A percentile compares a stretch with the other conserved stretches of the same genome.
phyloP scores from a whole-genome alignment of 92 coral and sea anemone genomes.

The Parazoanthus darwini region DNA sequence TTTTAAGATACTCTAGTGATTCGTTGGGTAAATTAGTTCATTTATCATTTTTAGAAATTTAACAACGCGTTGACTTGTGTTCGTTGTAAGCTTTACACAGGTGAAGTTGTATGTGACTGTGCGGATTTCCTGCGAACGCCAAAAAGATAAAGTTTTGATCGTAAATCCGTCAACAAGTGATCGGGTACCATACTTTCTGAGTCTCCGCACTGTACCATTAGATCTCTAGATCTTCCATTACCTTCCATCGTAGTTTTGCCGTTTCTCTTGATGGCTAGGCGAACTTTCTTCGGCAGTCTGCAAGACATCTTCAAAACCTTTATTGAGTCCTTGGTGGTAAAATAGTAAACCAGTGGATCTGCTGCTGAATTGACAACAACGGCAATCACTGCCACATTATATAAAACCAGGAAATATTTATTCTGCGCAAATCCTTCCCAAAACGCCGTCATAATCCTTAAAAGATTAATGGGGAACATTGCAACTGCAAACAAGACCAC shows the following conservation, averaged over 20 bases:
- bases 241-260: neutral
- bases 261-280: neutral
- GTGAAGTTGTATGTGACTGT: neutral
- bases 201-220: neutral
- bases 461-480: constrained; percentile 78
- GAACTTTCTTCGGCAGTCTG: constrained; percentile 36
- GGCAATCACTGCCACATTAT: constrained; percentile 69
- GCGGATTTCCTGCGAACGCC: neutral
- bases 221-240: neutral
- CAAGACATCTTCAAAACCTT: constrained; percentile 26
- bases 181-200: neutral
- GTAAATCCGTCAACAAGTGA: neutral
- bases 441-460: constrained; percentile 62
- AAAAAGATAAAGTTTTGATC: neutral
- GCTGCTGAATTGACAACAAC: constrained; percentile 73
- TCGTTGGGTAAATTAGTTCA: no score
- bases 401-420: constrained; percentile 63
- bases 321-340: constrained; percentile 73
- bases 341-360: constrained; percentile 83
- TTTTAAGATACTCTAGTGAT: no score
- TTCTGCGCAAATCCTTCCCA: constrained; percentile 50
- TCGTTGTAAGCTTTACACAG: neutral
- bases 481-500: constrained; percentile 79
- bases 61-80: no score
- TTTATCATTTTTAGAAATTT: no score